Evolutionary conservation across 2,888 invertebrate species (phyloP), one percentile per base, ranked within the genome.

Genomic region (Crematogaster levior): DNA sequence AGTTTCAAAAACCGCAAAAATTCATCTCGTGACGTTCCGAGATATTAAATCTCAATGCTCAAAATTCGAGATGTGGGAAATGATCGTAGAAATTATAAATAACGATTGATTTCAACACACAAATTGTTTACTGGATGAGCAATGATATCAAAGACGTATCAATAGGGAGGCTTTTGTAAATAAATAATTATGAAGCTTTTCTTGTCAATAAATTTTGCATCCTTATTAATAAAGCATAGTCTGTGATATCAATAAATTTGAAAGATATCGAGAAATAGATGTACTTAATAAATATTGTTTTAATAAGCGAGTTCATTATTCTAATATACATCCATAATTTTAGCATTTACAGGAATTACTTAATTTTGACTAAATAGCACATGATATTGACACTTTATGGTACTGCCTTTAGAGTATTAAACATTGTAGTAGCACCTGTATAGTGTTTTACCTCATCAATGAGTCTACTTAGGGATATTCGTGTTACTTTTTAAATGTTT

Each of bases 271-370:
- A 80, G 84, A 87, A 81, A 27, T 60, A 73, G 37, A 77, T 81
- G 46, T 66, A 83, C 74, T 86, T 81, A 53, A 83, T 85, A 83
- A 84, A 80, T 84, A 46, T 72, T 77, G 77, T 72, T 81, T 84
- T 84, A 83, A 82, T 83, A 73, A 84, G 81, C 77, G 56, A 81
- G 53, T 74, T 43, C 74, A 24, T 75, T 84, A 88, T 81, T 61
- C 81, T 88, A 89, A 88, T 81, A 34, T 89, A 89, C 81, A 89
- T 84, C 21, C 65, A 89, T 83, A 82, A 82, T 84, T 83, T 61
- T 84, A 84, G 79, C 73, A 86, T 88, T 80, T 82, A 82, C 83
- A 85, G 61, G 68, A 81, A 83, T 83, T 85, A 81, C 43, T 83
- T 86, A 86, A 87, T 82, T 51, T 85, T 80, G 51, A 79, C 61